phyloP scores from a whole-genome alignment of 2,113 vertebrate genomes.

The Sinocyclocheilus anophthalmus region DNA sequence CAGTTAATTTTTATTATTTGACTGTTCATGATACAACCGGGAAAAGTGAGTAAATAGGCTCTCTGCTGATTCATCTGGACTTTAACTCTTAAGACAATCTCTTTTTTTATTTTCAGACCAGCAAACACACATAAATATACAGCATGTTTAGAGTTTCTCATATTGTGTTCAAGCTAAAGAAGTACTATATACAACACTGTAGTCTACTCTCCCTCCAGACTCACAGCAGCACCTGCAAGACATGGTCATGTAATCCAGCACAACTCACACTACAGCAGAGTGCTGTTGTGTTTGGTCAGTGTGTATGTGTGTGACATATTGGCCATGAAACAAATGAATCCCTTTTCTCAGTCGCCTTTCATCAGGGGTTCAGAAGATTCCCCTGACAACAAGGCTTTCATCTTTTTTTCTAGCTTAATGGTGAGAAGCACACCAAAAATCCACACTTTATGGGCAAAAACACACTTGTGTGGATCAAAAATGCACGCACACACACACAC shows the following conservation, averaged over 20 bases:
- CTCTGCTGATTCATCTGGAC: neutral
- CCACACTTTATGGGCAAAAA: constrained; percentile 19
- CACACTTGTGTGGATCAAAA: neutral
- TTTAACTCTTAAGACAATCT: neutral
- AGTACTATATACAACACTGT: neutral
- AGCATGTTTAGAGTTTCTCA: neutral
- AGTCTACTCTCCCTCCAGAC: neutral
- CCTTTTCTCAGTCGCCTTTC: constrained; percentile 47
- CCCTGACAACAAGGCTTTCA: constrained; percentile 46
- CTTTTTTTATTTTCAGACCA: neutral
- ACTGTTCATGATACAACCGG: neutral
- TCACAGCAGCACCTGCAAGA: constrained; percentile 15
- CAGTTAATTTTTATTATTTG: too few species aligned
- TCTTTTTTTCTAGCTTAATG: constrained; percentile 46
- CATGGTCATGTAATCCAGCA: neutral
- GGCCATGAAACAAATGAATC: constrained; percentile 43
- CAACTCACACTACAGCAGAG: neutral
- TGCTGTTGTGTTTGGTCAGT: constrained; percentile 18
- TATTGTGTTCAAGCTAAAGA: neutral
- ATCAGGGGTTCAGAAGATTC: constrained; percentile 53
- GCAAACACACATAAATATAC: neutral
- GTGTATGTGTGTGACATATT: constrained; percentile 13
- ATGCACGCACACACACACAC: neutral
- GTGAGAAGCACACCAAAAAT: constrained; percentile 18
- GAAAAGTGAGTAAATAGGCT: neutral